Conservation (phyloP, 2,888 invertebrate genomes). For the Elmis aenea region DNA sequence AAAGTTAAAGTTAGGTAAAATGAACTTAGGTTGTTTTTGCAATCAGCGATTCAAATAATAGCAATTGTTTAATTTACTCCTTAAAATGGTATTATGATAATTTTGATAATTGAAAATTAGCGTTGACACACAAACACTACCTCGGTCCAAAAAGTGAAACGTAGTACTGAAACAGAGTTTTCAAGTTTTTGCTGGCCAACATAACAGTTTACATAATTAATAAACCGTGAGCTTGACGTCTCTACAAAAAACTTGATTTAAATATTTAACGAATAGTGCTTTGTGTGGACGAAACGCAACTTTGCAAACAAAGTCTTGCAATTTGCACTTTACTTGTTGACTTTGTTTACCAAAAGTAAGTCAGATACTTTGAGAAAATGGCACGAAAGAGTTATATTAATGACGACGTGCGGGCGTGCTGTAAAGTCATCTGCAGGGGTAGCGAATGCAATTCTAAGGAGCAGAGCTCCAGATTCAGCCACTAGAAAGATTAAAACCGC, state of each 20-base stretch:
- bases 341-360: conserved; percentile 25
- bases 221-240: too few relatives aligned
- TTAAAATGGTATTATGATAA: too few relatives aligned
- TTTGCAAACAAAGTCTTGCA: conserved; percentile 31
- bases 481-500: conserved; percentile 21
- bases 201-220: too few relatives aligned
- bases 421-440: conserved; percentile 23
- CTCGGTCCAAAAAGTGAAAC: too few relatives aligned
- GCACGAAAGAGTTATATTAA: conserved; percentile 28
- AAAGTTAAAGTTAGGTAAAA: too few relatives aligned
- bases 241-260: conserved; percentile 30
- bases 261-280: conserved; percentile 35
- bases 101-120: too few relatives aligned
- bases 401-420: conserved; percentile 20
- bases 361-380: conserved; percentile 26
- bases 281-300: conserved; percentile 23
- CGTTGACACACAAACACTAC: too few relatives aligned
- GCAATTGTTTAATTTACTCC: too few relatives aligned
- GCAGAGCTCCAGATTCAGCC: conserved; percentile 9
- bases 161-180: too few relatives aligned
- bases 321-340: conserved; percentile 33
- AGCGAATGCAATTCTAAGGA: conserved; percentile 17
- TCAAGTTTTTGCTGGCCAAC: too few relatives aligned
- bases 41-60: too few relatives aligned
- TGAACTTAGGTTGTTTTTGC: too few relatives aligned